Conservation (phyloP, 1,140 invertebrate species). For the Penaeus japonicus region DNA sequence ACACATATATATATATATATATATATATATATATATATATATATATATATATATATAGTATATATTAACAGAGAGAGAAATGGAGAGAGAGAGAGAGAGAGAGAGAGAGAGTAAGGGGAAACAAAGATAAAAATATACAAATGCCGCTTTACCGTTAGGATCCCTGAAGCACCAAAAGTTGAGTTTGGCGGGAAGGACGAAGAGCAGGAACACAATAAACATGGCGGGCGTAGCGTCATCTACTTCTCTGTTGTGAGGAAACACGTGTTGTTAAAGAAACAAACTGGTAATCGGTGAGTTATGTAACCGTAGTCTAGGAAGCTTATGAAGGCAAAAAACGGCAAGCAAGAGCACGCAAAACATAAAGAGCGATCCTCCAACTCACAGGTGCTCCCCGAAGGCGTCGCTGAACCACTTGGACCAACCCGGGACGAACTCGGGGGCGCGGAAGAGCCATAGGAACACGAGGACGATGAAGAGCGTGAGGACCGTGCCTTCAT, state of each 20-base stretch:
- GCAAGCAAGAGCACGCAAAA: not conserved
- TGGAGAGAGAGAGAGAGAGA: too few species aligned
- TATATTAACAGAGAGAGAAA: too few species aligned
- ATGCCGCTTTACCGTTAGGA: constrained; percentile 62
- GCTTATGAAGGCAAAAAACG: not conserved
- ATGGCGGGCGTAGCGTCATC: constrained; percentile 82
- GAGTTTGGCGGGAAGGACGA: constrained; percentile 78
- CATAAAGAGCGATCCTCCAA: not conserved
- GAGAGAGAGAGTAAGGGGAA: not conserved
- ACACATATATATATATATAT: too few species aligned
- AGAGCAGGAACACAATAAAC: constrained; percentile 80
- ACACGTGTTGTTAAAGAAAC: too few species aligned
- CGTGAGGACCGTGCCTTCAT: constrained; percentile 75
- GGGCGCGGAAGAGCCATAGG: constrained; percentile 69
- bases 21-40: too few species aligned
- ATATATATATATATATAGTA: too few species aligned
- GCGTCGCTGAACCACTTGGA: constrained; percentile 42
- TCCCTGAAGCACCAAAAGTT: constrained; percentile 68
- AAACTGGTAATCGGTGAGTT: not conserved
- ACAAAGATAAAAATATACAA: not conserved
- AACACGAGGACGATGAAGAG: constrained; percentile 67
- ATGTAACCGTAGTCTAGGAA: too few species aligned
- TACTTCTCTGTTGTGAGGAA: constrained; percentile 9
- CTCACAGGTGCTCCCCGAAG: not conserved
- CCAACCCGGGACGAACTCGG: constrained; percentile 69